phyloP scores from a whole-genome alignment of 2,888 invertebrate species.

The Nesidiocoris tenuis region DNA sequence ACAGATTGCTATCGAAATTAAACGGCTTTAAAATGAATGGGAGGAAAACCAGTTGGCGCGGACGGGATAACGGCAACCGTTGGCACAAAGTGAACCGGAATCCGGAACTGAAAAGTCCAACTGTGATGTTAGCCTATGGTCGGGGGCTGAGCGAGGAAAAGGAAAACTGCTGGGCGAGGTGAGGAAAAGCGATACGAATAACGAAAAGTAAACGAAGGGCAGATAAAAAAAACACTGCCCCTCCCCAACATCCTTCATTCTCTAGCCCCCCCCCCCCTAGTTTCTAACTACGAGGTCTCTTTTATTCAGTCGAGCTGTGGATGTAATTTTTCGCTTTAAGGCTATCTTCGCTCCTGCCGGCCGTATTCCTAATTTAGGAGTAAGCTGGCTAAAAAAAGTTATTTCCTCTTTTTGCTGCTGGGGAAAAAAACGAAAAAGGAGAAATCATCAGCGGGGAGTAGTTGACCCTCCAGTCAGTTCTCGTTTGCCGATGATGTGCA shows the following conservation, averaged over 20 bases:
- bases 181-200: not conserved
- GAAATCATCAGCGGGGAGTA: not conserved
- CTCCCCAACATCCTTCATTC: not conserved
- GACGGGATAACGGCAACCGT: not conserved
- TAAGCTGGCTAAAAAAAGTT: not conserved
- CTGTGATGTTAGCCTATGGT: not conserved
- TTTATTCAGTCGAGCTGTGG: conserved; percentile 12
- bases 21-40: not conserved
- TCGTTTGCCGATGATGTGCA: not conserved
- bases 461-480: not conserved
- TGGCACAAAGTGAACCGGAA: not conserved
- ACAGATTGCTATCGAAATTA: not conserved
- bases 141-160: no score
- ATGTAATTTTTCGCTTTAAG: conserved; percentile 34
- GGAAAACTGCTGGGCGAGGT: not conserved
- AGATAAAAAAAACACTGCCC: not conserved
- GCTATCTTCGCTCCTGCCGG: conserved; percentile 27
- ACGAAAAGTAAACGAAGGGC: not conserved
- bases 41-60: not conserved
- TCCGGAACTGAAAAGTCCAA: not conserved
- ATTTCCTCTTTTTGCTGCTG: not conserved
- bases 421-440: no score
- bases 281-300: not conserved
- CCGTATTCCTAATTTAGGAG: conserved; percentile 14
- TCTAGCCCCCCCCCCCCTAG: no score